Percentiles rank a stretch among this genome's conserved stretches.
phyloP scores from a whole-genome alignment of 2,888 invertebrate species.

The Cephus spinipes region DNA sequence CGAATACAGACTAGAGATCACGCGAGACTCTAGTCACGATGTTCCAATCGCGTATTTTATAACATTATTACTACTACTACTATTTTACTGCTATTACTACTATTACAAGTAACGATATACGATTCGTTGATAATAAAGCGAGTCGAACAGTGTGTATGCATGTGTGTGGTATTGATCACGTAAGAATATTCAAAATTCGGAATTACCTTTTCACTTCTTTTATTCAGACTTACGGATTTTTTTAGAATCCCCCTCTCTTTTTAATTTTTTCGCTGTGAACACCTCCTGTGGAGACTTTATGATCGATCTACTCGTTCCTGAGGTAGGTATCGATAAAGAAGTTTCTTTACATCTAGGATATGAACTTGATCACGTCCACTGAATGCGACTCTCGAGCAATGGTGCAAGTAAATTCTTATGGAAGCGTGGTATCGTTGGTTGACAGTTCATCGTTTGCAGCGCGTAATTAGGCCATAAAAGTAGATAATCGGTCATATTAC shows the following conservation, averaged over 20 bases:
- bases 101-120: neutral
- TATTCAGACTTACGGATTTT: too few species aligned
- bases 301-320: neutral
- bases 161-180: neutral
- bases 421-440: too few species aligned
- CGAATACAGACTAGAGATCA: neutral
- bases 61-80: neutral
- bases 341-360: neutral
- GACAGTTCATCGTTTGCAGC: too few species aligned
- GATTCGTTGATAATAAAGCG: neutral
- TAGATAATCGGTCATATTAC: too few species aligned
- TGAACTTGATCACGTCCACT: neutral
- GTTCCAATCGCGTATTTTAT: neutral
- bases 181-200: neutral
- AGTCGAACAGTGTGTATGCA: neutral
- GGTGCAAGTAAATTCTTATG: too few species aligned
- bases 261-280: neutral
- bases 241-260: neutral
- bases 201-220: too few species aligned
- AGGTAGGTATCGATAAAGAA: neutral
- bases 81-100: neutral
- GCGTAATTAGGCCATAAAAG: too few species aligned
- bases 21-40: neutral
- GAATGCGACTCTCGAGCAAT: neutral
- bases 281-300: neutral